phyloP scores from a whole-genome alignment of 2,888 invertebrate species.

The Leptinotarsa haldemani region DNA sequence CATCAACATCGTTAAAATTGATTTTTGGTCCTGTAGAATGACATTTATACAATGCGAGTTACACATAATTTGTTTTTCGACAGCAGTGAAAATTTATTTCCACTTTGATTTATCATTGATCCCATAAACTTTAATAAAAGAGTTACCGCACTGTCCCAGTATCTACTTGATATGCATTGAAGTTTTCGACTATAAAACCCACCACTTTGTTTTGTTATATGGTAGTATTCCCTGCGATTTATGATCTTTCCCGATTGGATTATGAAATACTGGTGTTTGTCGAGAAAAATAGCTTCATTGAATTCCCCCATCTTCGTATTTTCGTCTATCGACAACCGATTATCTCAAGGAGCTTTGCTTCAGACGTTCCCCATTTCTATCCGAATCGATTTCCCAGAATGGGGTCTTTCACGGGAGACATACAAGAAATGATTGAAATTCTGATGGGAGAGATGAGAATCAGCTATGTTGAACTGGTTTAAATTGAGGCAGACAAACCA shows the following conservation, averaged over 20 bases:
- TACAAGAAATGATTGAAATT: background rate
- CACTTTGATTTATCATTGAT: background rate
- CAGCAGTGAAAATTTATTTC: too few species aligned
- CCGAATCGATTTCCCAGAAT: background rate
- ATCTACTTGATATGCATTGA: conserved; percentile 50
- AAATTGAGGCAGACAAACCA: too few species aligned
- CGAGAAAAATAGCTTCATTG: conserved; percentile 34
- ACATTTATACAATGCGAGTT: too few species aligned
- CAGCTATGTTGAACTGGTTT: too few species aligned
- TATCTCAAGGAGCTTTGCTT: conserved; percentile 2
- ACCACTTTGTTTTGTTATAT: conserved; percentile 42
- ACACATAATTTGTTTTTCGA: too few species aligned
- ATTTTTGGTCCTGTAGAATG: too few species aligned
- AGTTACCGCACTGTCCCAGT: conserved; percentile 29
- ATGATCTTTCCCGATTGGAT: conserved; percentile 36
- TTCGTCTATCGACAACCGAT: background rate
- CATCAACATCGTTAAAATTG: too few species aligned
- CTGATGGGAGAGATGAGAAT: too few species aligned
- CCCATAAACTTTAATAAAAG: background rate
- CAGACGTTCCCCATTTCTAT: background rate
- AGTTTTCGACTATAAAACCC: conserved; percentile 45
- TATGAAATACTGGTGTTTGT: conserved; percentile 41
- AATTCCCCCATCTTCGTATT: conserved; percentile 10
- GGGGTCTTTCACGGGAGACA: background rate
- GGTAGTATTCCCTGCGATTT: conserved; percentile 38